Evolutionary conservation across 2,797 vertebrate species (phyloP).

Genomic region (Alfaro cultratus): DNA sequence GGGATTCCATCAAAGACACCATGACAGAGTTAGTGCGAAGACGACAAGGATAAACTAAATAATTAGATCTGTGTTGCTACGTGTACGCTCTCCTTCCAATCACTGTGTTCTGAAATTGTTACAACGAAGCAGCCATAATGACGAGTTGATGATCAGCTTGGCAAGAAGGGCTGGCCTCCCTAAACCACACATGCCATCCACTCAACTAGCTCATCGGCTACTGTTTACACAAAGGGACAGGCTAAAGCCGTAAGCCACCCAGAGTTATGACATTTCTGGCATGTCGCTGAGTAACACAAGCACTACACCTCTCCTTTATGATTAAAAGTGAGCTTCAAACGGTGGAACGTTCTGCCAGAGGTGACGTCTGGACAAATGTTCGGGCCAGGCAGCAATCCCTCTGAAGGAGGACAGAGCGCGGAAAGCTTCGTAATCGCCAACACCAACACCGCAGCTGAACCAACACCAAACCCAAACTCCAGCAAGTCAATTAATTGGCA

Average conservation of each 20-base stretch:
- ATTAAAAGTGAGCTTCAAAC: conserved; percentile 50
- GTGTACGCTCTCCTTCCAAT: conserved; percentile 10
- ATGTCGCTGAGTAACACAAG: conserved; percentile 48
- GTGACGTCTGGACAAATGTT: conserved; percentile 71
- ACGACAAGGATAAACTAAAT: background rate
- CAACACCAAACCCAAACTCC: conserved; percentile 74
- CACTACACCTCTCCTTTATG: conserved; percentile 44
- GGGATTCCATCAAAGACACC: no score
- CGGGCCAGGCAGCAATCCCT: conserved; percentile 65
- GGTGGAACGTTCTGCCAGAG: conserved; percentile 43
- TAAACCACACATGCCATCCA: conserved; percentile 39
- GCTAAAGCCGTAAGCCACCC: conserved; percentile 16
- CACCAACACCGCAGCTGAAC: conserved; percentile 83
- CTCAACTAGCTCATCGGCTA: conserved; percentile 42
- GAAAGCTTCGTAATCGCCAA: conserved; percentile 63
- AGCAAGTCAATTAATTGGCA: conserved; percentile 73
- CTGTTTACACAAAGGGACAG: conserved; percentile 36
- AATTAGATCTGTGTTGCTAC: background rate
- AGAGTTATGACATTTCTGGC: background rate
- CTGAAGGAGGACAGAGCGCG: conserved; percentile 53
- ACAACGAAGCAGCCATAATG: conserved; percentile 45
- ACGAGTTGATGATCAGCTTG: conserved; percentile 37
- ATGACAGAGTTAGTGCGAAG: background rate
- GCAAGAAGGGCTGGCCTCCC: conserved; percentile 17
- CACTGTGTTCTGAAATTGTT: conserved; percentile 33